These are phyloP conservation scores for Cryptotermes secundus DNA, from an alignment of 1,140 invertebrate species.

Conservation along the genomic window DNA sequence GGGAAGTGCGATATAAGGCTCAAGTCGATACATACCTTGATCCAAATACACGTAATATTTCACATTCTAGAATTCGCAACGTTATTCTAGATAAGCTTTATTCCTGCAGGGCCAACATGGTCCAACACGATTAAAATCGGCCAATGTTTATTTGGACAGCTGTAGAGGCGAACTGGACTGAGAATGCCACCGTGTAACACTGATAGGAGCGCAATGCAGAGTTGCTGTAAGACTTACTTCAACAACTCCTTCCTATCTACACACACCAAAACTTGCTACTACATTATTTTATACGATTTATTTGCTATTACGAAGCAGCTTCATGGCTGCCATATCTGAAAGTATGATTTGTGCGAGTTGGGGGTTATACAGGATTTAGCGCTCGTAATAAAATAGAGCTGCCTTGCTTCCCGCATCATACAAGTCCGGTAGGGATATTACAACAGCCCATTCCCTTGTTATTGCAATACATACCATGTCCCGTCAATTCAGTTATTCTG, in stretches of 20 bases:
- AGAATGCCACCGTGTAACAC: background rate
- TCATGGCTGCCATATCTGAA: constrained; percentile 2
- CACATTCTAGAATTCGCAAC: too few relatives aligned
- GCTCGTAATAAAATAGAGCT: background rate
- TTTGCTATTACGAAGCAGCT: background rate
- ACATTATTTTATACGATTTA: background rate
- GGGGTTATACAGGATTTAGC: background rate
- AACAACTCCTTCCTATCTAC: background rate
- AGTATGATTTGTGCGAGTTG: constrained; percentile 1
- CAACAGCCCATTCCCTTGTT: background rate
- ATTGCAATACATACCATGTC: background rate
- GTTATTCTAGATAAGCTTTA: too few relatives aligned
- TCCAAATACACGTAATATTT: too few relatives aligned
- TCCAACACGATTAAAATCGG: background rate
- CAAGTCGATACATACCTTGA: too few relatives aligned
- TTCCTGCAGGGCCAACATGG: too few relatives aligned
- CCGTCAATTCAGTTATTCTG: background rate
- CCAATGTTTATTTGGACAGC: constrained; percentile 3
- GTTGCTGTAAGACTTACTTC: background rate
- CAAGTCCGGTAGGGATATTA: background rate
- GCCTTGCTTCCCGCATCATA: background rate
- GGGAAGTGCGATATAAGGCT: too few relatives aligned
- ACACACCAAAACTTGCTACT: background rate
- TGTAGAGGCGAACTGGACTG: background rate
- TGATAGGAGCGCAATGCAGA: background rate